These are phyloP conservation scores for Sinhomidia bicolor DNA, from an alignment of 2,888 invertebrate species.

Conservation along the genomic window DNA sequence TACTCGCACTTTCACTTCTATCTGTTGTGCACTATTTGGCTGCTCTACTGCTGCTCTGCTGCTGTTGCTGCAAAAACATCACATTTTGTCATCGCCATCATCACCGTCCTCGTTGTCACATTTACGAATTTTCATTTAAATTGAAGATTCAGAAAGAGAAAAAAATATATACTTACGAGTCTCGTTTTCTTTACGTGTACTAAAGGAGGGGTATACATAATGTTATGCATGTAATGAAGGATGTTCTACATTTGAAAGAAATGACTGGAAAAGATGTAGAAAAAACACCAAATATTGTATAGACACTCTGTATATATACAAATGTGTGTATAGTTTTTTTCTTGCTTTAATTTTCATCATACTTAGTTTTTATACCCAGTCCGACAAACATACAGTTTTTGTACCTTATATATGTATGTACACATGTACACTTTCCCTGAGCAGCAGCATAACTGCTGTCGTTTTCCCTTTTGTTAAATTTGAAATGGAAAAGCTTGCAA, in stretches of 20 bases:
- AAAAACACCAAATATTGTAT: not conserved
- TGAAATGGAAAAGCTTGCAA: constrained; percentile 22
- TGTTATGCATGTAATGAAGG: constrained; percentile 3
- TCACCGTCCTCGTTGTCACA: constrained; percentile 45
- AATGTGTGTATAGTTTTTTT: too few species aligned
- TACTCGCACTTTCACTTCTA: not conserved
- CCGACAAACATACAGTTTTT: constrained; percentile 12
- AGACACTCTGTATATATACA: not conserved
- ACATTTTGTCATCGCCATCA: constrained; percentile 25
- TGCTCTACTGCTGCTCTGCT: constrained; percentile 27
- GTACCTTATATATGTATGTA: too few species aligned
- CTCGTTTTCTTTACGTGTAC: not conserved
- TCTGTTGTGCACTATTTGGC: not conserved
- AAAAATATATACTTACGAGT: constrained; percentile 7
- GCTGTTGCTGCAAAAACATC: constrained; percentile 20
- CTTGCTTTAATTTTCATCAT: constrained; percentile 18
- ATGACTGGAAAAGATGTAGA: not conserved
- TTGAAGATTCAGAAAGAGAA: constrained; percentile 33
- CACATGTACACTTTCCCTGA: constrained; percentile 18
- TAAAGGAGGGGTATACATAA: not conserved
- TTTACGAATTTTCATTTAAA: constrained; percentile 22
- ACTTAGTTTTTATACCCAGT: not conserved
- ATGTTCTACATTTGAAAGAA: constrained; percentile 20
- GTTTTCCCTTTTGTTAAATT: constrained; percentile 18
- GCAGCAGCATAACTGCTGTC: constrained; percentile 26